These are phyloP conservation scores for Oreochromis aureus DNA, from an alignment of 2,113 vertebrate genomes.

Conservation along the genomic window DNA sequence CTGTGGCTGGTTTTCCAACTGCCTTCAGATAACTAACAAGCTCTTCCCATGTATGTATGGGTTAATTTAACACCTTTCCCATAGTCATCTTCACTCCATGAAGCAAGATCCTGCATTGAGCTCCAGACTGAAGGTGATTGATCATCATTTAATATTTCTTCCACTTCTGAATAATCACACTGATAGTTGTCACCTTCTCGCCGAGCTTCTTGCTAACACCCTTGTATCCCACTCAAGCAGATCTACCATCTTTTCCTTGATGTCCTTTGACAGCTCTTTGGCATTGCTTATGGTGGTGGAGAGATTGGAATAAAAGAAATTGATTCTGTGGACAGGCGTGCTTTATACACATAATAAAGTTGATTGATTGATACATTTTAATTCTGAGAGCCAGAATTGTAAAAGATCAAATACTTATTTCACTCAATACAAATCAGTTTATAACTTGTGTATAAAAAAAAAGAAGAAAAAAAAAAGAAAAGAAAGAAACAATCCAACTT, in stretches of 20 bases:
- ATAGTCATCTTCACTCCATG: background rate
- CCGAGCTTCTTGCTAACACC: background rate
- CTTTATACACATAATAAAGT: background rate
- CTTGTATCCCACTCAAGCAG: background rate
- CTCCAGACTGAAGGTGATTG: background rate
- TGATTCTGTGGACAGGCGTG: background rate
- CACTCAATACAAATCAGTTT: background rate
- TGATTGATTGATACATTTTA: background rate
- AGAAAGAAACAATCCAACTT: background rate
- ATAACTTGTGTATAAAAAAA: background rate
- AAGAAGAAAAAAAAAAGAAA: background rate
- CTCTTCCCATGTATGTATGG: background rate
- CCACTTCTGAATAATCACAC: background rate
- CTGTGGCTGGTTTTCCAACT: background rate
- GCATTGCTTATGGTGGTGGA: background rate
- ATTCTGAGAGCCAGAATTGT: background rate
- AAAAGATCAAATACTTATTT: background rate
- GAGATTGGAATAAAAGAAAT: background rate
- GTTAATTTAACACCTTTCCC: background rate
- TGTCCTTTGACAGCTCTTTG: background rate
- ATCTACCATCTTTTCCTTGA: background rate
- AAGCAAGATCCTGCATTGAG: background rate
- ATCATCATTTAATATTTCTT: background rate
- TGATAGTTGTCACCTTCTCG: background rate
- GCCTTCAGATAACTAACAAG: background rate